Evolutionary conservation across 2,113 vertebrate species (phyloP).

Genomic region (Silurus asotus): DNA sequence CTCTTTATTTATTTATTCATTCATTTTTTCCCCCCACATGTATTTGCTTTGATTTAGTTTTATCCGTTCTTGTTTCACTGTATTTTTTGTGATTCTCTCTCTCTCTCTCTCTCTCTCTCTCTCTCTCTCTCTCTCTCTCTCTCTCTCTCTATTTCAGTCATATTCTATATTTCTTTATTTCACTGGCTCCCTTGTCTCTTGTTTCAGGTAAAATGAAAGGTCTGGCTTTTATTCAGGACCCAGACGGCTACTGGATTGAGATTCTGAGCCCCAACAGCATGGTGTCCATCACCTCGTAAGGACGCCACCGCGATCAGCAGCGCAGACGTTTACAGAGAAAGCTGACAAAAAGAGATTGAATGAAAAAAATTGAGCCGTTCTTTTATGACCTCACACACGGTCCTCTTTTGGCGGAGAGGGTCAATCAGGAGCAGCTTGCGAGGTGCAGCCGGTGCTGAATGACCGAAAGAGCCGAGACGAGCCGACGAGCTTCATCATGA

Average conservation of each 20-base stretch:
- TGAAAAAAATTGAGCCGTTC: neutral
- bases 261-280: constrained; percentile 93
- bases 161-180: neutral
- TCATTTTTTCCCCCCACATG: too few relatives aligned
- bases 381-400: neutral
- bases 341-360: neutral
- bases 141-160: neutral
- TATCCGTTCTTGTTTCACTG: too few relatives aligned
- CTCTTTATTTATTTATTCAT: too few relatives aligned
- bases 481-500: neutral
- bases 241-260: constrained; percentile 98
- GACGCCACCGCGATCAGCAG: neutral
- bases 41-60: too few relatives aligned
- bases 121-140: too few relatives aligned
- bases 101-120: neutral
- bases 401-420: neutral
- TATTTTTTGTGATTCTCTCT: too few relatives aligned
- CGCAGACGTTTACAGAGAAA: neutral
- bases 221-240: constrained; percentile 95
- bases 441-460: neutral
- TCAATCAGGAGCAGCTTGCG: neutral
- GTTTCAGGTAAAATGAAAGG: constrained; percentile 94
- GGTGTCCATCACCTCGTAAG: constrained; percentile 77
- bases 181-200: neutral
- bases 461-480: neutral